Percentiles rank a stretch among this genome's conserved stretches.
phyloP scores from a whole-genome alignment of 2,888 invertebrate genomes.

The Beris morrisii region DNA sequence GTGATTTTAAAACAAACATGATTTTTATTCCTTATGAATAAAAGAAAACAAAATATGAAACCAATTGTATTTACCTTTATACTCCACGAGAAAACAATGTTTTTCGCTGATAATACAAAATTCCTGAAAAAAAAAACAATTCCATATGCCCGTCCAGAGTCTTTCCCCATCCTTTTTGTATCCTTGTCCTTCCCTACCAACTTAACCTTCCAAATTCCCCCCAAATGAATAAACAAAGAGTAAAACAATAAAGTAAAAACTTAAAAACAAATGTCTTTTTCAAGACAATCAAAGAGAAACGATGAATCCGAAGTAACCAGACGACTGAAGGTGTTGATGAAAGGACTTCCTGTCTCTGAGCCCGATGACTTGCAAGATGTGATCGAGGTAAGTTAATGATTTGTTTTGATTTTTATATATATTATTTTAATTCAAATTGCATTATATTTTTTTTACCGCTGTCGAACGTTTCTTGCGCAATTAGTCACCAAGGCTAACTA shows the following conservation, averaged over 20 bases:
- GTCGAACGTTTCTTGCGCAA: too few relatives aligned
- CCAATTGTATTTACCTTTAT: slow-evolving; percentile 29
- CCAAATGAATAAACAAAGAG: slow-evolving; percentile 49
- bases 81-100: slow-evolving; percentile 7
- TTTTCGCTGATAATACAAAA: neutral
- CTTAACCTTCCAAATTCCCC: slow-evolving; percentile 38
- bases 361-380: too few relatives aligned
- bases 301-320: neutral
- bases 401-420: too few relatives aligned
- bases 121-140: neutral
- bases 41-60: slow-evolving; percentile 17
- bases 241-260: slow-evolving; percentile 35
- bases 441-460: too few relatives aligned
- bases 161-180: neutral
- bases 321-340: too few relatives aligned
- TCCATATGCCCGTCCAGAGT: neutral
- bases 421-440: too few relatives aligned
- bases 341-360: too few relatives aligned
- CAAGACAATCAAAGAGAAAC: slow-evolving; percentile 10
- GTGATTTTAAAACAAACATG: slow-evolving; percentile 31
- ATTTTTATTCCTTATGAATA: slow-evolving; percentile 34
- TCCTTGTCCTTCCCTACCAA: slow-evolving; percentile 10
- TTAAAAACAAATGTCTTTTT: slow-evolving; percentile 27
- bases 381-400: too few relatives aligned
- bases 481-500: too few relatives aligned